phyloP scores from a whole-genome alignment of 2,888 invertebrate species.

The Dinocampus coccinellae region DNA sequence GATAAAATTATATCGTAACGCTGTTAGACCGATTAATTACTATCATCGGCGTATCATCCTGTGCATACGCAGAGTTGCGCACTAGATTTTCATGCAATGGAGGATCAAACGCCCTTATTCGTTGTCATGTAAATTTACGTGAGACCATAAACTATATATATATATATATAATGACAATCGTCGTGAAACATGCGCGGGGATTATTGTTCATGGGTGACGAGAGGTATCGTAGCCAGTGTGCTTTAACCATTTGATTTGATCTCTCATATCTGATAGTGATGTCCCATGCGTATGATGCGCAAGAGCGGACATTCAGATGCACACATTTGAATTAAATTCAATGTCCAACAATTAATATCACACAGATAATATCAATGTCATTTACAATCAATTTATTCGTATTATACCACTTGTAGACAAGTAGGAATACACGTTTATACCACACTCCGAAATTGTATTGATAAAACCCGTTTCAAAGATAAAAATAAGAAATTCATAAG shows the following conservation, averaged over 20 bases:
- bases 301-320: conserved; percentile 3
- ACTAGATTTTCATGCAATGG: background rate
- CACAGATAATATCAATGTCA: background rate
- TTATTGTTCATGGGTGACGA: conserved; percentile 32
- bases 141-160: conserved; percentile 45
- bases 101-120: conserved; percentile 52
- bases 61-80: conserved; percentile 42
- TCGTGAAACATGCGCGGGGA: background rate
- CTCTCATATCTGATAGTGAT: background rate
- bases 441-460: no score
- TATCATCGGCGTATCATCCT: conserved; percentile 41
- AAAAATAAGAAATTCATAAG: background rate
- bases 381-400: background rate
- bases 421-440: no score
- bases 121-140: conserved; percentile 54
- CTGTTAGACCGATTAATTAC: conserved; percentile 57
- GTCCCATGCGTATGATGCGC: background rate
- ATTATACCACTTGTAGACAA: no score
- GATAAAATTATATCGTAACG: conserved; percentile 1
- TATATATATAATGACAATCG: no score
- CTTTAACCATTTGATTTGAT: conserved; percentile 36
- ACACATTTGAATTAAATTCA: conserved; percentile 12
- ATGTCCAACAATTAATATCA: background rate
- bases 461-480: no score
- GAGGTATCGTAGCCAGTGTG: conserved; percentile 16